Conservation (phyloP, 2,888 invertebrate species). For the Pteria penguin region DNA sequence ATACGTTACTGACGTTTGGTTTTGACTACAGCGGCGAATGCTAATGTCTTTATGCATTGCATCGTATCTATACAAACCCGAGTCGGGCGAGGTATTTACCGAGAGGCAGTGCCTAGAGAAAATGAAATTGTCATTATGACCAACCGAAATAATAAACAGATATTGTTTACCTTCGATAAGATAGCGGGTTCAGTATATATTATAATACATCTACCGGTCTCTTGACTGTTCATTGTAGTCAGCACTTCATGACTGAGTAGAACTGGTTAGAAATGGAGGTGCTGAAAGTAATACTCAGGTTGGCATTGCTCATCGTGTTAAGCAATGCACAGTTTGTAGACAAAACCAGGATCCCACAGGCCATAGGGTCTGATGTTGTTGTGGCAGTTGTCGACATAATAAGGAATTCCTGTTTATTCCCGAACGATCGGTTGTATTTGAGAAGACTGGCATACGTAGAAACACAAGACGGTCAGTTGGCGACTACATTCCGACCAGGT, state of each 20-base stretch:
- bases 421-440: slow-evolving; percentile 62
- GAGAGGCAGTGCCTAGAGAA: slow-evolving; percentile 24
- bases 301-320: neutral
- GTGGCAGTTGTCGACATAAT: slow-evolving; percentile 53
- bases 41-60: neutral
- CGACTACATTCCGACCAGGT: slow-evolving; percentile 52
- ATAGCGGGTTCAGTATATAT: neutral
- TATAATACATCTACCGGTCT: neutral
- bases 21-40: no score
- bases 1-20: no score
- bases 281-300: neutral
- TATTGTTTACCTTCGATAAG: neutral
- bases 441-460: slow-evolving; percentile 68
- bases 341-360: slow-evolving; percentile 45
- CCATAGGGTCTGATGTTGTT: slow-evolving; percentile 57
- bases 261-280: neutral
- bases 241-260: no score
- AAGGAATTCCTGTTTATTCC: slow-evolving; percentile 56
- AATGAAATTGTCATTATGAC: slow-evolving; percentile 16
- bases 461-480: slow-evolving; percentile 57
- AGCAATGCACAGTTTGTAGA: slow-evolving; percentile 37
- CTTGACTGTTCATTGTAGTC: no score
- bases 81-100: slow-evolving; percentile 9
- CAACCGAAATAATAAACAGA: neutral
- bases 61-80: neutral